Evolutionary conservation across 2,888 invertebrate genomes (phyloP), one percentile per base, ranked within the genome.

Genomic region (Tipula confusa): DNA sequence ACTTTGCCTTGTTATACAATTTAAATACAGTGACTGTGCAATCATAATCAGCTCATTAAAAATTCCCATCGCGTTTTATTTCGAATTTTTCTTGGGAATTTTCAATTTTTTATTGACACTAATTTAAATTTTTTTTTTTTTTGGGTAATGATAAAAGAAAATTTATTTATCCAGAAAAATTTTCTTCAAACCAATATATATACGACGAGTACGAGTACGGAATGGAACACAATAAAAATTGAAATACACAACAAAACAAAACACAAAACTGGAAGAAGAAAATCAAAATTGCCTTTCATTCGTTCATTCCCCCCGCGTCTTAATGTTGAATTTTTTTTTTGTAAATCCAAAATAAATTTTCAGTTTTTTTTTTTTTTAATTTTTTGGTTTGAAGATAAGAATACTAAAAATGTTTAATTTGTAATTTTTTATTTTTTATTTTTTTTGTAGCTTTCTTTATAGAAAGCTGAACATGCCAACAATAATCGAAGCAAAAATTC

Each of bases 341-440:
- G 33, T 33, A 33, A 7, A 7, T 33, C 33, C 1, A 33, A 33
- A n/a, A n/a, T n/a, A n/a, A n/a, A n/a, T n/a, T n/a, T n/a, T n/a
- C 33, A 33, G 0, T 33, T 33, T 33, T 33, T 33, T n/a, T 43
- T 15, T n/a, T 43, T 43, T n/a, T 64, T 18, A 1, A 7, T 5
- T 9, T 33, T 18, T 64, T 64, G 64, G 64, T 64, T 64, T 64
- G 64, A 64, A 64, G 64, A 64, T 64, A 64, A 64, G 64, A 64
- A 64, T 64, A 64, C 64, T 64, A 64, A 64, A 64, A 64, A 64
- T 64, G 64, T 64, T 64, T 64, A 64, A 64, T 64, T 64, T 64
- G 64, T 64, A 64, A 64, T 64, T 64, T 64, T 64, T 64, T 64
- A 24, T 24, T n/a, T n/a, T n/a, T n/a, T n/a, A n/a, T n/a, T n/a